Base-by-base conservation (phyloP, 2,113 vertebrate species). In the Labeo catla region DNA sequence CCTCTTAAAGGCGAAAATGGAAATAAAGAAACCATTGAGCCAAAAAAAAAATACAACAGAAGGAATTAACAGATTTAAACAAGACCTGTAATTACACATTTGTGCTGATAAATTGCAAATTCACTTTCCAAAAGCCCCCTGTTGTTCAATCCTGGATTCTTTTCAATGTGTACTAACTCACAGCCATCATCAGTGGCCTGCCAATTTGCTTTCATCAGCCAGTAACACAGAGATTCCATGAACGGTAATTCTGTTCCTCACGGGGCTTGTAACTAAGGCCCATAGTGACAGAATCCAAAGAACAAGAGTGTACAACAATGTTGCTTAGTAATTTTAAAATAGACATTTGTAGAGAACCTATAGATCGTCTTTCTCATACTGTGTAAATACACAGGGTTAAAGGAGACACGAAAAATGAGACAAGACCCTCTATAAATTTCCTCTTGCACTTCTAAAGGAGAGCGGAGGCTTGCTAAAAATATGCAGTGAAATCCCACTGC, bases 1-100 rank as follows among this genome's bases (percentile, higher is more conserved):
- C 65, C 66, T 83, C 90, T 88, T 66, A 76, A 87, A 82, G 76
- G 81, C 19, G 63, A 52, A 36, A 63, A 84, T 83, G 73, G 28
- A 72, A 90, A 83, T 77, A 83, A 74, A 81, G 45, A 45, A n/a
- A 28, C 50, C 12, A 1, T 4, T 63, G 10, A 39, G 80, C 3
- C 52, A n/a, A 61, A 77, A 52, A 52, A 5, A 80, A 80, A 39
- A 81, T 84, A 79, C 28, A 28, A 81, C 63, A 82, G 23, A 82
- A 82, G 45, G 13, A 59, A 73, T 57, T 57, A 39, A 59, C 66
- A 84, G 15, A 84, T 84, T 74, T 23, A 74, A 84, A 59, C 13
- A 43, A 74, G 68, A 84, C 34, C 82, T 59, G 49, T 59, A 59
- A 23, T 57, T 23, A 43, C 50, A 73, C 19, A 16, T 73, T 84